phyloP scores from a whole-genome alignment of 2,888 invertebrate genomes.

The Habroteleia sp. region DNA sequence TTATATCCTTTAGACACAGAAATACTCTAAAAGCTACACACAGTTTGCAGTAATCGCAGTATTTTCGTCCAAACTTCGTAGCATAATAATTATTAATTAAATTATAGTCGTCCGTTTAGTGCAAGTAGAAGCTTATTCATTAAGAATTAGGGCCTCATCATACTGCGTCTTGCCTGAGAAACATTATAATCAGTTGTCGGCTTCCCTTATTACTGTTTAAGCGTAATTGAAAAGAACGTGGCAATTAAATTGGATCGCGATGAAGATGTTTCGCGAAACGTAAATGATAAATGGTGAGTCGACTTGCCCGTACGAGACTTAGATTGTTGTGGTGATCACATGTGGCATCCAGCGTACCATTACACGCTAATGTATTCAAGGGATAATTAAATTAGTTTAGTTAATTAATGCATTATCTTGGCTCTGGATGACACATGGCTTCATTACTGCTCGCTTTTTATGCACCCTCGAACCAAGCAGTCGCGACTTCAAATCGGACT shows the following conservation, averaged over 20 bases:
- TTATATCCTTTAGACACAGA: slow-evolving; percentile 1
- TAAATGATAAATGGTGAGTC: slow-evolving; percentile 51
- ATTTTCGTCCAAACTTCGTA: slow-evolving; percentile 5
- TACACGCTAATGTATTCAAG: slow-evolving; percentile 49
- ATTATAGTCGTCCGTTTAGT: slow-evolving; percentile 28
- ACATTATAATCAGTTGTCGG: slow-evolving; percentile 22
- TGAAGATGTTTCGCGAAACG: slow-evolving; percentile 55
- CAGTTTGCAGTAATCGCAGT: slow-evolving; percentile 5
- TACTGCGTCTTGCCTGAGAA: slow-evolving; percentile 11
- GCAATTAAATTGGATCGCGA: slow-evolving; percentile 54
- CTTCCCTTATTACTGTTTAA: slow-evolving; percentile 21
- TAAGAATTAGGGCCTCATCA: slow-evolving; percentile 15
- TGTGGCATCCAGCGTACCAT: slow-evolving; percentile 44
- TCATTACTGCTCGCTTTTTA: slow-evolving; percentile 56
- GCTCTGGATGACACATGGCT: slow-evolving; percentile 39
- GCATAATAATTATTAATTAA: slow-evolving; percentile 43
- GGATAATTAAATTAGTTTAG: slow-evolving; percentile 61
- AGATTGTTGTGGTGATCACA: slow-evolving; percentile 51
- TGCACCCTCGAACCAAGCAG: slow-evolving; percentile 38
- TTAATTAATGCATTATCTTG: slow-evolving; percentile 61
- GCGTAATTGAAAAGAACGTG: slow-evolving; percentile 39
- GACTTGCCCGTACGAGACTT: slow-evolving; percentile 21
- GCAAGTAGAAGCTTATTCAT: slow-evolving; percentile 3
- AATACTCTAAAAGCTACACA: slow-evolving; percentile 10
- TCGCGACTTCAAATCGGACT: slow-evolving; percentile 9